Conservation (phyloP, 1,140 invertebrate species). For the Neodiprion pinetum region DNA sequence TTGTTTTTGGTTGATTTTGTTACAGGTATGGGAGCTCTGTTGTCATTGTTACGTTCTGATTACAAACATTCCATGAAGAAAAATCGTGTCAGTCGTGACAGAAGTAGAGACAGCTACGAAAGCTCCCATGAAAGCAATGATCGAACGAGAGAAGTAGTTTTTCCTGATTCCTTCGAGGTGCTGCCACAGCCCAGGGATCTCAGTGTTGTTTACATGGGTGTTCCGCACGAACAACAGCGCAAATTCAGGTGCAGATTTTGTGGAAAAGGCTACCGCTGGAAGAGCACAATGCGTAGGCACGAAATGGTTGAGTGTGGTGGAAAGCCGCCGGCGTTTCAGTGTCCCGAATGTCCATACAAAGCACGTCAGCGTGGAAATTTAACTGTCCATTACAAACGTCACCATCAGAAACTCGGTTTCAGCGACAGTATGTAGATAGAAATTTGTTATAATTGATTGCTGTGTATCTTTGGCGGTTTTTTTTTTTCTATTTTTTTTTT, state of each 20-base stretch:
- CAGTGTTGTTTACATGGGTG: constrained; percentile 53
- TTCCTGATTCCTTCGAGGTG: constrained; percentile 59
- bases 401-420: constrained; percentile 64
- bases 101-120: neutral
- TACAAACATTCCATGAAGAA: constrained; percentile 43
- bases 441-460: neutral
- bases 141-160: constrained; percentile 51
- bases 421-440: constrained; percentile 34
- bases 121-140: constrained; percentile 18
- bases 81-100: constrained; percentile 28
- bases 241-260: constrained; percentile 81
- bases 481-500: too few relatives aligned
- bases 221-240: constrained; percentile 66
- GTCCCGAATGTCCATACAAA: constrained; percentile 80
- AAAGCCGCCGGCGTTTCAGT: constrained; percentile 81
- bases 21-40: constrained; percentile 56
- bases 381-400: constrained; percentile 81
- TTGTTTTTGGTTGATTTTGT: constrained; percentile 45
- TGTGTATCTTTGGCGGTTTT: too few relatives aligned
- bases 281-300: constrained; percentile 80
- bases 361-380: constrained; percentile 82
- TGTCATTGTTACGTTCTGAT: constrained; percentile 53
- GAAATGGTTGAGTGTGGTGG: constrained; percentile 88
- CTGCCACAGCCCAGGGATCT: constrained; percentile 54
- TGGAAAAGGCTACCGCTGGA: constrained; percentile 83